Conservation (phyloP, 2,888 invertebrate genomes). For the Oegoconia quadripuncta region DNA sequence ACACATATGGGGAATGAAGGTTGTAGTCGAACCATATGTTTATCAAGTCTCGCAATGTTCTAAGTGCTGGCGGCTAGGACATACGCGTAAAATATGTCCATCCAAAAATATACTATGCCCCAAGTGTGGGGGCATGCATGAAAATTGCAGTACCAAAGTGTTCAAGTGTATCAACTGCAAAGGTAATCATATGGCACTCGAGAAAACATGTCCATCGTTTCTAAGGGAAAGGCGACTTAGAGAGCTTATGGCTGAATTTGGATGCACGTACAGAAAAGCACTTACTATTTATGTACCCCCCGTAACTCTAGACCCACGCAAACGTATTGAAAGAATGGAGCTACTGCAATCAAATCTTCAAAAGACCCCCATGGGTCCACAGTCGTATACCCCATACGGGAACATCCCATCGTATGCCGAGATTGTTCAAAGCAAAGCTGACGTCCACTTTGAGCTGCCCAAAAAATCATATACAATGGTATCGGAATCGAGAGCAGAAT, state of each 20-base stretch:
- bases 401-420: too few relatives aligned
- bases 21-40: too few relatives aligned
- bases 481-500: too few relatives aligned
- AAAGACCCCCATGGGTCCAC: too few relatives aligned
- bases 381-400: too few relatives aligned
- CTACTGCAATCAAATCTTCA: too few relatives aligned
- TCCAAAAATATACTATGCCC: constrained; percentile 18
- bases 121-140: constrained; percentile 15
- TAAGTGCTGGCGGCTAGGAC: constrained; percentile 21
- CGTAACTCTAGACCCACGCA: neutral
- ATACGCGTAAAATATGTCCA: constrained; percentile 12
- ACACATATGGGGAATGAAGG: too few relatives aligned
- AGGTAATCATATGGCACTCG: constrained; percentile 12
- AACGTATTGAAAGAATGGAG: neutral
- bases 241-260: constrained; percentile 15
- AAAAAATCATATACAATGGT: too few relatives aligned
- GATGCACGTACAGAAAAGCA: constrained; percentile 15
- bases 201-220: constrained; percentile 15
- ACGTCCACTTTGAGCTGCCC: too few relatives aligned
- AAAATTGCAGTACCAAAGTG: constrained; percentile 13
- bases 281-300: constrained; percentile 9
- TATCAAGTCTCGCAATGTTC: constrained; percentile 25
- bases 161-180: constrained; percentile 16
- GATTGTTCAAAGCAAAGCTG: too few relatives aligned
- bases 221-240: constrained; percentile 15